A percentile compares a stretch with the other conserved stretches of the same genome.
Conservation (phyloP, 2,888 invertebrate species). For the Melanargia galathea region DNA sequence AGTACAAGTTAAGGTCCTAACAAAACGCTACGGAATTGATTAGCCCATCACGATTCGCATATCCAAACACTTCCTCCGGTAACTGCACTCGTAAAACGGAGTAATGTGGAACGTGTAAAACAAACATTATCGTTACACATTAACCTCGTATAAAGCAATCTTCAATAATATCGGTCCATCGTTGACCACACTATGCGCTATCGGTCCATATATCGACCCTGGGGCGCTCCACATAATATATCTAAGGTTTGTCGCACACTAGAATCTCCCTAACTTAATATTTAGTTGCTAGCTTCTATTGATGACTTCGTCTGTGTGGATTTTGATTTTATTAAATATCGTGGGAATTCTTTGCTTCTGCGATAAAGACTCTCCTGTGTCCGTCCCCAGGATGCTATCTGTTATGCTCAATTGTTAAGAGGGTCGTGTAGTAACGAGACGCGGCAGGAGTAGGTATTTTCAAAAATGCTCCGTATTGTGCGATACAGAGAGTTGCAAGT, state of each 20-base stretch:
- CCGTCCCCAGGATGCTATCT: too few species aligned
- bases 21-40: constrained; percentile 3
- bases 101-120: constrained; percentile 10
- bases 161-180: constrained; percentile 36
- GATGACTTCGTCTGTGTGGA: too few species aligned
- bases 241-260: constrained; percentile 12
- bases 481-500: too few species aligned
- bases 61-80: constrained; percentile 6
- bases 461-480: too few species aligned
- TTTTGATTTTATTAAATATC: too few species aligned
- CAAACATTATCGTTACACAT: constrained; percentile 16
- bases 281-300: too few species aligned
- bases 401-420: too few species aligned
- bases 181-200: constrained; percentile 34
- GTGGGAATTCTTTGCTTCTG: too few species aligned
- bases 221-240: constrained; percentile 36
- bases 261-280: neutral
- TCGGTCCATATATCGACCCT: constrained; percentile 36
- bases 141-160: constrained; percentile 19
- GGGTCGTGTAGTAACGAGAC: too few species aligned
- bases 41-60: constrained; percentile 3
- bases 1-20: neutral
- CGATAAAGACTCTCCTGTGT: too few species aligned
- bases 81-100: neutral
- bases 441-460: too few species aligned